Evolutionary conservation across 1,140 invertebrate genomes (phyloP).

Genomic region (Sminthurides bifidus): DNA sequence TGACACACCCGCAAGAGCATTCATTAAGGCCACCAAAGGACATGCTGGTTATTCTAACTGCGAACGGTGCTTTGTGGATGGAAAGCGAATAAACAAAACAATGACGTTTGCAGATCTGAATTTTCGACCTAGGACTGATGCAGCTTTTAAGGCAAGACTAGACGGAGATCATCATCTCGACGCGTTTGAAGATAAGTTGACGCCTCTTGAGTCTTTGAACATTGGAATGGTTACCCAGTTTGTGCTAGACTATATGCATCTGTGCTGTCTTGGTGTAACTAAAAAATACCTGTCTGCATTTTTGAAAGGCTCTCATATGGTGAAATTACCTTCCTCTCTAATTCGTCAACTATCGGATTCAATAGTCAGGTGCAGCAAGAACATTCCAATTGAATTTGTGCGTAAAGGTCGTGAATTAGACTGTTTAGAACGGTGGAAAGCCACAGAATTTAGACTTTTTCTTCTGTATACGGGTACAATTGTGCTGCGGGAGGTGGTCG

Average conservation of each 20-base stretch:
- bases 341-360: too few species aligned
- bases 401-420: conserved; percentile 10
- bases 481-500: conserved; percentile 9
- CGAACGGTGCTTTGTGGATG: conserved; percentile 16
- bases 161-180: conserved; percentile 16
- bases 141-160: neutral
- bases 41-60: conserved; percentile 15
- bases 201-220: conserved; percentile 4
- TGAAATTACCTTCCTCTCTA: too few species aligned
- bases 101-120: conserved; percentile 1
- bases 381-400: conserved; percentile 14
- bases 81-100: neutral
- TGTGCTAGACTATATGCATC: conserved; percentile 16
- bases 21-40: conserved; percentile 12
- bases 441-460: conserved; percentile 18
- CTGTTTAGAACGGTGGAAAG: conserved; percentile 18
- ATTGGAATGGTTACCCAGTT: conserved; percentile 11
- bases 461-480: conserved; percentile 15
- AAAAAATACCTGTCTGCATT: too few species aligned
- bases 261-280: conserved; percentile 12
- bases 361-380: neutral
- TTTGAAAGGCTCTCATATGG: too few species aligned
- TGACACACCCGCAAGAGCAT: conserved; percentile 17
- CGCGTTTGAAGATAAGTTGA: neutral
- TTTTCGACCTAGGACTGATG: conserved; percentile 5